Conservation (phyloP, 1,140 invertebrate species). For the Coptotermes formosanus region DNA sequence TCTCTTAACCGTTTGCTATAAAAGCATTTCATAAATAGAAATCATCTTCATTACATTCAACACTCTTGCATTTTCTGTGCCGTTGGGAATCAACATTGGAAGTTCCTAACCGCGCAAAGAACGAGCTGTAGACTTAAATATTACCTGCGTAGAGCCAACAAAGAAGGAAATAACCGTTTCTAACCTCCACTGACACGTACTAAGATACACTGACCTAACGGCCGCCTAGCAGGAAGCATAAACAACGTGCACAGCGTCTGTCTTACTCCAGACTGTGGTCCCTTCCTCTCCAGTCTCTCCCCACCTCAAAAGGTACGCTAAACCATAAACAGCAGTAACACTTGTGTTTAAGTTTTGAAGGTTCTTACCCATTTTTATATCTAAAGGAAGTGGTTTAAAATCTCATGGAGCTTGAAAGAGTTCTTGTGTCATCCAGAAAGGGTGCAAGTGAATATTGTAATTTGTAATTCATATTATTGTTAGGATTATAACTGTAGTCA, state of each 20-base stretch:
- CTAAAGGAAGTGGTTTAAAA: not conserved
- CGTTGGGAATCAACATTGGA: not conserved
- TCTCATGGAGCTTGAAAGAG: not conserved
- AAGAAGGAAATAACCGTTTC: not conserved
- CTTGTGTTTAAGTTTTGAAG: not conserved
- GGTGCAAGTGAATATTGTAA: too few relatives aligned
- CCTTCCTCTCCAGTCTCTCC: not conserved
- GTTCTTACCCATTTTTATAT: not conserved
- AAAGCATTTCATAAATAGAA: not conserved
- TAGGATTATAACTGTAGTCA: too few relatives aligned
- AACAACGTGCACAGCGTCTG: not conserved
- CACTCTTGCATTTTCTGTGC: not conserved
- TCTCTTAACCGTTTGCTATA: not conserved
- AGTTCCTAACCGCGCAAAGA: not conserved
- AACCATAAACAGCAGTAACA: not conserved
- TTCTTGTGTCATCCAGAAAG: not conserved
- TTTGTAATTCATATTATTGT: too few relatives aligned
- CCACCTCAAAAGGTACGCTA: not conserved
- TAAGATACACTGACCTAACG: not conserved
- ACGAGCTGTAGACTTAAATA: not conserved
- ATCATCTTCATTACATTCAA: not conserved
- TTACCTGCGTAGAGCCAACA: not conserved
- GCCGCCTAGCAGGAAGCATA: not conserved
- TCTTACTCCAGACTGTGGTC: too few relatives aligned
- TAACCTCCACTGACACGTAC: not conserved